phyloP scores from a whole-genome alignment of 2,797 vertebrate species.

The Coluber constrictor region DNA sequence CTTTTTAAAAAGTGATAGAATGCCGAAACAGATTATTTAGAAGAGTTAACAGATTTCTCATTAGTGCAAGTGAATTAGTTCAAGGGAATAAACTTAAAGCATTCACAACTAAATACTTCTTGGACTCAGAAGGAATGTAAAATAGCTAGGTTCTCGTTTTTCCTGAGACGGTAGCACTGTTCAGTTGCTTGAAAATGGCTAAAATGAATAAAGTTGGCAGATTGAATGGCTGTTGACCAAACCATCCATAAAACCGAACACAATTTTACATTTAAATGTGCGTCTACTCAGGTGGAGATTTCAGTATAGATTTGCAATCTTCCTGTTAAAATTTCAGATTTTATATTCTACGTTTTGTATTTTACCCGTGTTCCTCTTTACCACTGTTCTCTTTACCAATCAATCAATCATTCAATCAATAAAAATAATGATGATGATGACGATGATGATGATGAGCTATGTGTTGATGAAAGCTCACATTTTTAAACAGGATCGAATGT shows the following conservation, averaged over 20 bases:
- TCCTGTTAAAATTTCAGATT: no score
- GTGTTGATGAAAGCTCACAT: not conserved
- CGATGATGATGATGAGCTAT: no score
- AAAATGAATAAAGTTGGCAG: not conserved
- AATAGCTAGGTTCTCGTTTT: not conserved
- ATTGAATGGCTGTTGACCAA: not conserved
- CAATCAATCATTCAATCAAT: no score
- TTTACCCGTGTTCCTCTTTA: no score
- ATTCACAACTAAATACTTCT: not conserved
- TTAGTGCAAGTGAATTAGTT: not conserved
- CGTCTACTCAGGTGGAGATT: no score
- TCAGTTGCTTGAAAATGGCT: no score
- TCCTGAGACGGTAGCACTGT: not conserved
- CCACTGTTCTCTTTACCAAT: no score
- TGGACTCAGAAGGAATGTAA: not conserved
- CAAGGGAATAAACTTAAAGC: not conserved
- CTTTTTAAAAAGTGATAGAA: not conserved
- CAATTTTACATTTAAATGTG: not conserved
- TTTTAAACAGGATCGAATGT: not conserved
- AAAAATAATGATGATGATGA: no score
- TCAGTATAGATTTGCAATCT: no score
- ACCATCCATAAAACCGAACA: not conserved
- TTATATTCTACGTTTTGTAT: no score
- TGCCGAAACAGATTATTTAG: not conserved
- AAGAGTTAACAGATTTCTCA: not conserved